These are phyloP conservation scores for Craniophora ligustri DNA, from an alignment of 2,888 invertebrate species.

Conservation along the genomic window DNA sequence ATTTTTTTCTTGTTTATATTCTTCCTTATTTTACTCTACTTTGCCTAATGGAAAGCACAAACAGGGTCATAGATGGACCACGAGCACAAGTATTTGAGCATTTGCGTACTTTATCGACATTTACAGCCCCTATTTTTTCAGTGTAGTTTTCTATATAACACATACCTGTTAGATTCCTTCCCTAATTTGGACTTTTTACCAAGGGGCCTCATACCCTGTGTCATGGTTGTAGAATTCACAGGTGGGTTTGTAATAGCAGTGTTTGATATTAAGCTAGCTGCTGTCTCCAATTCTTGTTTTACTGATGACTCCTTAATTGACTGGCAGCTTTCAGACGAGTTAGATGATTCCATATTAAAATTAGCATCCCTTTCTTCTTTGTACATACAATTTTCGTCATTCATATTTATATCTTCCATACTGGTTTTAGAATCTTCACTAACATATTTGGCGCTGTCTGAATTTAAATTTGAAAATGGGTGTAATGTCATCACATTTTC, in stretches of 20 bases:
- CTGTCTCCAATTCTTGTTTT: constrained; percentile 75
- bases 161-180: constrained; percentile 81
- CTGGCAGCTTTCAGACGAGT: constrained; percentile 84
- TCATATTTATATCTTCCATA: constrained; percentile 82
- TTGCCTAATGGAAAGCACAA: too few species aligned
- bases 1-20: too few species aligned
- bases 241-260: constrained; percentile 68
- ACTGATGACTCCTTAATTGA: constrained; percentile 79
- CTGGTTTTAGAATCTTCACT: constrained; percentile 85
- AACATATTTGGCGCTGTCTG: constrained; percentile 78
- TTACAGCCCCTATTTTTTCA: too few species aligned
- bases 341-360: constrained; percentile 85
- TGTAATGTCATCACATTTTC: constrained; percentile 80
- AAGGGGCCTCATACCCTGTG: constrained; percentile 69
- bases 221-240: constrained; percentile 71
- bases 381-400: constrained; percentile 84
- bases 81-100: too few species aligned
- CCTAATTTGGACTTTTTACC: constrained; percentile 79
- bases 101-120: too few species aligned
- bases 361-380: constrained; percentile 84
- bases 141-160: too few species aligned
- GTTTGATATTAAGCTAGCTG: constrained; percentile 72
- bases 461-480: constrained; percentile 74
- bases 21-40: too few species aligned
- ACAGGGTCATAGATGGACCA: too few species aligned